phyloP scores from a whole-genome alignment of 2,113 vertebrate species.

The Ariopsis seemanni region DNA sequence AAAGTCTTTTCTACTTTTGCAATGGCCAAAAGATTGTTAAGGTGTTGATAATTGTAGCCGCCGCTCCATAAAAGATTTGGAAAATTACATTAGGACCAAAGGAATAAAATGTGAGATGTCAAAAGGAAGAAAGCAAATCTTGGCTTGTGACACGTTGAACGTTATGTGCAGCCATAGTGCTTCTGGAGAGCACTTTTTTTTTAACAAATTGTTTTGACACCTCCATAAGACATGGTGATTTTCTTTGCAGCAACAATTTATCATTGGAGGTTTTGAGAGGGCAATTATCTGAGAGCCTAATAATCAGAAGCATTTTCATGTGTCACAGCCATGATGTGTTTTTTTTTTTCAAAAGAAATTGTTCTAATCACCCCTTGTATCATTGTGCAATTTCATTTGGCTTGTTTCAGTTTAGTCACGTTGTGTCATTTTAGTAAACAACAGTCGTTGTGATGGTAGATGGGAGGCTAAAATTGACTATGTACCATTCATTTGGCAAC shows the following conservation, averaged over 20 bases:
- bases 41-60: too few species aligned
- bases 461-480: not conserved
- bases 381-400: not conserved
- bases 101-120: not conserved
- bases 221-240: slow-evolving; percentile 11
- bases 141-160: not conserved
- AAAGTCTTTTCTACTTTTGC: too few species aligned
- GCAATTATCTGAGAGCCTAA: slow-evolving; percentile 33
- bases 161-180: slow-evolving; percentile 1
- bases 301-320: slow-evolving; percentile 13
- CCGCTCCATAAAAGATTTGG: not conserved
- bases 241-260: slow-evolving; percentile 23
- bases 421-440: not conserved
- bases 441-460: not conserved
- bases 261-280: slow-evolving; percentile 1
- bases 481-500: not conserved
- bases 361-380: not conserved
- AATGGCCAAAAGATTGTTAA: too few species aligned
- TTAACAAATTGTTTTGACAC: slow-evolving; percentile 42
- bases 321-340: not conserved
- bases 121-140: not conserved
- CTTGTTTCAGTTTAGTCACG: not conserved
- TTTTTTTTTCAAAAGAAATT: slow-evolving; percentile 1
- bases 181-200: not conserved
- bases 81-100: not conserved